A percentile compares a stretch with the other conserved stretches of the same genome.
phyloP scores from a whole-genome alignment of 92 coral and sea anemone species.

The Heliopora coerulea region DNA sequence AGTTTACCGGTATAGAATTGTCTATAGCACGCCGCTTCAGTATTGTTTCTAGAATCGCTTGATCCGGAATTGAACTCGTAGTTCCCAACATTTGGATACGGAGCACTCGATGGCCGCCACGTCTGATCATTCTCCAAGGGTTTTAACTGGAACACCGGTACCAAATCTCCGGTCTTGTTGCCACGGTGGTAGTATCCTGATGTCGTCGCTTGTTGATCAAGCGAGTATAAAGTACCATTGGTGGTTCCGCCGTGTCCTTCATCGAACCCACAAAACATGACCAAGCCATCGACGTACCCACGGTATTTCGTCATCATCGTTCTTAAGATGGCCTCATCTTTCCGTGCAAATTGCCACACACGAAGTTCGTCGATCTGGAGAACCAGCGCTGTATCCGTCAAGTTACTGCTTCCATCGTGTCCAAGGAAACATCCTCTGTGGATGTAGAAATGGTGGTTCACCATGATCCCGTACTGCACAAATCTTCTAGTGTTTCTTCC shows the following conservation, averaged over 20 bases:
- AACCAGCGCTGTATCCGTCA: constrained; percentile 48
- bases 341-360: constrained; percentile 90
- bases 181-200: constrained; percentile 22
- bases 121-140: constrained; percentile 50
- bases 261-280: constrained; percentile 72
- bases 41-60: too few relatives aligned
- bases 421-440: constrained; percentile 70
- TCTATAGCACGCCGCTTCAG: constrained; percentile 58
- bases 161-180: constrained; percentile 22
- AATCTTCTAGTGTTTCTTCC: constrained; percentile 39
- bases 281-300: constrained; percentile 71
- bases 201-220: constrained; percentile 13
- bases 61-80: constrained; percentile 68
- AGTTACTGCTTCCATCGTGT: constrained; percentile 65
- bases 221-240: constrained; percentile 59
- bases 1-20: constrained; percentile 78
- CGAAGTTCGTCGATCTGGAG: constrained; percentile 56
- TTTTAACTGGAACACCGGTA: constrained; percentile 45
- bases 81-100: constrained; percentile 64
- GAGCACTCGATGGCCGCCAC: constrained; percentile 83
- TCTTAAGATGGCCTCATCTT: constrained; percentile 47
- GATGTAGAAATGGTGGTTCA: constrained; percentile 60
- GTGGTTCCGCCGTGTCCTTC: constrained; percentile 74
- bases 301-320: constrained; percentile 61
- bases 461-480: constrained; percentile 63